A percentile compares a stretch with the other conserved stretches of the same genome.
These are phyloP conservation scores for Siniperca chuatsi DNA, from an alignment of 2,113 vertebrate species.

Conservation along the genomic window DNA sequence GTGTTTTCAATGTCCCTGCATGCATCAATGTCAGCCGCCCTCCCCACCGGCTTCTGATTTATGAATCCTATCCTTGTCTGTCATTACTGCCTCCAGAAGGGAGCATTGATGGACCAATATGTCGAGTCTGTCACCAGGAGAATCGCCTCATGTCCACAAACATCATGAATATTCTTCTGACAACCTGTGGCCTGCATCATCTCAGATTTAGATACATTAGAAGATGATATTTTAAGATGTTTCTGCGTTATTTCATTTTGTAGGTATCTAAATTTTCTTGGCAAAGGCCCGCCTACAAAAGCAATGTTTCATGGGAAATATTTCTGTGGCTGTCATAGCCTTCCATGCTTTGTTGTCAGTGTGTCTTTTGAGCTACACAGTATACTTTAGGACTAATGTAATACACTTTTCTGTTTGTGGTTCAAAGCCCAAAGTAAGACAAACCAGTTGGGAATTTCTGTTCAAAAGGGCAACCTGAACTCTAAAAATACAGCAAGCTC, in stretches of 20 bases:
- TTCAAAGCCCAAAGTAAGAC: neutral
- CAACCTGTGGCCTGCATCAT: constrained; percentile 56
- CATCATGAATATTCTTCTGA: constrained; percentile 71
- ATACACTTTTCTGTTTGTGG: neutral
- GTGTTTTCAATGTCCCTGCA: constrained; percentile 58
- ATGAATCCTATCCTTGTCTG: constrained; percentile 71
- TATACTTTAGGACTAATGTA: neutral
- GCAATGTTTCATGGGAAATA: constrained; percentile 18
- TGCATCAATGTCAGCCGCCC: constrained; percentile 69
- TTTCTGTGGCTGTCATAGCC: constrained; percentile 1
- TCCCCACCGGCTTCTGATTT: constrained; percentile 72
- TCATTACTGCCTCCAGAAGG: constrained; percentile 72
- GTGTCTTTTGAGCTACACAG: neutral
- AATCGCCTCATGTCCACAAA: constrained; percentile 62
- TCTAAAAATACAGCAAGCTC: constrained; percentile 63
- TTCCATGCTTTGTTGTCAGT: neutral
- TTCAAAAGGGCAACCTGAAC: constrained; percentile 50
- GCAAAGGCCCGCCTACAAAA: neutral
- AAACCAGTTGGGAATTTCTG: neutral
- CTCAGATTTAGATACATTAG: constrained; percentile 35
- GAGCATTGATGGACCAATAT: constrained; percentile 72
- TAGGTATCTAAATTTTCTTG: constrained; percentile 7
- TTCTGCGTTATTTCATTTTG: constrained; percentile 40
- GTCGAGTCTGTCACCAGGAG: constrained; percentile 62
- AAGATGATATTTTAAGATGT: constrained; percentile 44